Conservation (phyloP, 1,140 invertebrate species). For the Drosophila orosa region DNA sequence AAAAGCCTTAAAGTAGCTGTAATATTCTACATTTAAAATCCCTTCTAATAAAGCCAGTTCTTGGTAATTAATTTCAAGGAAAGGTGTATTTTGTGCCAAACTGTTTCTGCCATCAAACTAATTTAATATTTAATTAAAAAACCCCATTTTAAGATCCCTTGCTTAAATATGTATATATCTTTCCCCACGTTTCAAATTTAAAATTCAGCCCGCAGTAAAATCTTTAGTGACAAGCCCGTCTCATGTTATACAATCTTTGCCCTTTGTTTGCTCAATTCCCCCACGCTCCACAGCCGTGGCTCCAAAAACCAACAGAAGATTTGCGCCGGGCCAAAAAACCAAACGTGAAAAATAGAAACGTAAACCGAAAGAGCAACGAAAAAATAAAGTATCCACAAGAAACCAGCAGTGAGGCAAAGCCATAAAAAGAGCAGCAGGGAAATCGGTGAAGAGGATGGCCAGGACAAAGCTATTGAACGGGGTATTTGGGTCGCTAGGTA, state of each 20-base stretch:
- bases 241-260: constrained; percentile 50
- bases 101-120: not conserved
- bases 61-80: too few relatives aligned
- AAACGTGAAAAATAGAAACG: constrained; percentile 45
- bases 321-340: constrained; percentile 28
- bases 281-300: not conserved
- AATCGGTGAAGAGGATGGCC: constrained; percentile 24
- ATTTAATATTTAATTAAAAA: not conserved
- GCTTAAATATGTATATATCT: not conserved
- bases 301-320: constrained; percentile 48
- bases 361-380: constrained; percentile 35
- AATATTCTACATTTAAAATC: not conserved
- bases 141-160: not conserved
- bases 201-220: constrained; percentile 4
- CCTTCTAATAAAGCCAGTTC: too few relatives aligned
- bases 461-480: constrained; percentile 62
- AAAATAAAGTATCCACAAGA: constrained; percentile 6
- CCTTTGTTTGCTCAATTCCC: constrained; percentile 28
- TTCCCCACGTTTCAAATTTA: constrained; percentile 4
- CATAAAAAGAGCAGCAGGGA: constrained; percentile 27
- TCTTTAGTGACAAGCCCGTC: constrained; percentile 28
- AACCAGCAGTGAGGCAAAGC: constrained; percentile 16
- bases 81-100: not conserved
- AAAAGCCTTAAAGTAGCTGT: not conserved
- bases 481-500: constrained; percentile 75